Base-by-base conservation (phyloP, 2,113 vertebrate genomes). In the Chlorocebus sabaeus region DNA sequence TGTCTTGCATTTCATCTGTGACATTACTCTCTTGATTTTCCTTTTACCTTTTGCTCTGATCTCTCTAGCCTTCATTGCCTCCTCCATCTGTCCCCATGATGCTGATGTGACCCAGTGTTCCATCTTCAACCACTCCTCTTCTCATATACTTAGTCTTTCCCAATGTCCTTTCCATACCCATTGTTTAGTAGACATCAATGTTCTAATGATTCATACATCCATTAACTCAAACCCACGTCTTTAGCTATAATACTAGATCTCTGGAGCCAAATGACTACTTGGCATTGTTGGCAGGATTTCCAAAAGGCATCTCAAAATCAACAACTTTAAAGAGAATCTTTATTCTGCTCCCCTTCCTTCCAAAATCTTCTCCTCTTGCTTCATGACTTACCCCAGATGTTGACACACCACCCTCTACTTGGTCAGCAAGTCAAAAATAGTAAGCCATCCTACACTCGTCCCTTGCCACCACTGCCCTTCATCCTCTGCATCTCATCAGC, bases 261-360 rank as follows among this genome's bases (percentile, higher is more conserved):
- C 27, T 82, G 80, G 3, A 92, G 43, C 22, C 48, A 64, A 97
- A 52, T 40, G n/a, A n/a, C 30, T 48, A 57, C 2, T 70, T 17
- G 27, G 55, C 8, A 80, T 14, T 68, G 7, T 9, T 75, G 8
- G 43, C 78, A 50, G 4, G 17, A 64, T 22, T 76, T 64, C 13
- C 40, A 14, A 86, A 93, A 92, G 20, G 3, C 14, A 95, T 64
- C 57, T 90, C 93, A 89, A 92, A 85, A 93, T 50, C 80, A 84
- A 84, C 45, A 76, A 35, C 25, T 92, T 61, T 59, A 75, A 92
- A 59, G 25, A 86, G 18, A 91, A 61, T 30, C 9, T 38, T 91
- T 57, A 8, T 68, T 70, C 40, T 5, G 85, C 40, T 20, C 1
- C 40, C 55, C 6, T 9, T 73, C 27, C 23, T 92, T 67, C 59